A percentile compares a stretch with the other conserved stretches of the same genome.
Evolutionary conservation across 2,113 vertebrate genomes (phyloP).

Genomic region (Oncorhynchus gorbuscha): DNA sequence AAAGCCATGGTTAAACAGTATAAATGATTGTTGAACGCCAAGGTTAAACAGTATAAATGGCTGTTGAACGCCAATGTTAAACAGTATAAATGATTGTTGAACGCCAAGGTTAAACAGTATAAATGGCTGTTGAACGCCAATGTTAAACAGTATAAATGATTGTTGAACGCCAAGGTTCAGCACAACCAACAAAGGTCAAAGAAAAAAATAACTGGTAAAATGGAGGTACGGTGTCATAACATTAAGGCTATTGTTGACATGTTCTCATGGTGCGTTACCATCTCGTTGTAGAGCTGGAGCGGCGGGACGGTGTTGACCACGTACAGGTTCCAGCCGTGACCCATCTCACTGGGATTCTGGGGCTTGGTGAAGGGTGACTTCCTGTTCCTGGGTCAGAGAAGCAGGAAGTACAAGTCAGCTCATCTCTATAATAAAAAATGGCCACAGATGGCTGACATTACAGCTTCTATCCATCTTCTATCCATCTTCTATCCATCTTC

Average conservation of each 20-base stretch:
- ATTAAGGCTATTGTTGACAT: not conserved
- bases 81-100: not conserved
- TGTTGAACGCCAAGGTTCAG: too few species aligned
- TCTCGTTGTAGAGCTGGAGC: conserved; percentile 89
- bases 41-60: not conserved
- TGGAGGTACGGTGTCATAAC: too few species aligned
- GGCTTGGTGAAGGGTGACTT: conserved; percentile 74
- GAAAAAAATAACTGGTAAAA: too few species aligned
- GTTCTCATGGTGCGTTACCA: conserved; percentile 68
- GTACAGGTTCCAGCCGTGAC: conserved; percentile 92
- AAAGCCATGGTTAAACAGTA: not conserved
- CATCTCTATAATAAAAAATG: not conserved
- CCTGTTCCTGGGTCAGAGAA: conserved; percentile 73
- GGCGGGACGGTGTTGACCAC: conserved; percentile 85
- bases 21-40: too few species aligned
- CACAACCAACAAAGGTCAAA: too few species aligned
- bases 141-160: not conserved
- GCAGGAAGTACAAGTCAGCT: conserved; percentile 2
- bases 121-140: too few species aligned
- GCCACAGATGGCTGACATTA: too few species aligned
- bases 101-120: not conserved
- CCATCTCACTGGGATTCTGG: conserved; percentile 60
- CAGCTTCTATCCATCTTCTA: too few species aligned
- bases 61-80: not conserved
- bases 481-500: too few species aligned